Conservation (phyloP, 2,888 invertebrate genomes). For the Cephus spinipes region DNA sequence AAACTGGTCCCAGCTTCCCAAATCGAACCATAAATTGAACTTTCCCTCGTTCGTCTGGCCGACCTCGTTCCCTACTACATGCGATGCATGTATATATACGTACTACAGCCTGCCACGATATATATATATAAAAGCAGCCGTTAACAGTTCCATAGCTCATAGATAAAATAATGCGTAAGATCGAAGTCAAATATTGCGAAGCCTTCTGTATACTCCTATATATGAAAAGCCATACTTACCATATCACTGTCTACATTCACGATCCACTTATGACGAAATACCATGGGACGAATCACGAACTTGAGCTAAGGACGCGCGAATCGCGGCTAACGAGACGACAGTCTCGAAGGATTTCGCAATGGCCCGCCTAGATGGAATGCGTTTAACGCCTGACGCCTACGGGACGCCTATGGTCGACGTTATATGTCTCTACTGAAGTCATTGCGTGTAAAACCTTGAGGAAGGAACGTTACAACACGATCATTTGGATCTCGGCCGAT, state of each 20-base stretch:
- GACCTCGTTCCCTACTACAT: constrained; percentile 40
- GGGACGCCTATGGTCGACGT: constrained; percentile 59
- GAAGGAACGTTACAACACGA: constrained; percentile 65
- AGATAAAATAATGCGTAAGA: neutral
- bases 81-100: too few relatives aligned
- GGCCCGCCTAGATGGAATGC: constrained; percentile 65
- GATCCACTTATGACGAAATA: neutral
- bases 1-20: constrained; percentile 36
- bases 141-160: neutral
- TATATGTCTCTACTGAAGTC: neutral
- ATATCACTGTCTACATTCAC: neutral
- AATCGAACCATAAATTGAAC: constrained; percentile 45
- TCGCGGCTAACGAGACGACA: constrained; percentile 58
- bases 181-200: neutral
- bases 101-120: too few relatives aligned
- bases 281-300: constrained; percentile 45
- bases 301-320: constrained; percentile 64
- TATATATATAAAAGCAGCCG: neutral
- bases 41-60: constrained; percentile 36
- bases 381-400: constrained; percentile 66
- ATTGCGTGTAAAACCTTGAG: constrained; percentile 59
- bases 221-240: neutral
- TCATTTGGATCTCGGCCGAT: constrained; percentile 62
- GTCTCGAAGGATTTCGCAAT: constrained; percentile 51
- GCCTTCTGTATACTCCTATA: neutral